Conservation (phyloP, 2,888 invertebrate species). For the Stramonita haemastoma region DNA sequence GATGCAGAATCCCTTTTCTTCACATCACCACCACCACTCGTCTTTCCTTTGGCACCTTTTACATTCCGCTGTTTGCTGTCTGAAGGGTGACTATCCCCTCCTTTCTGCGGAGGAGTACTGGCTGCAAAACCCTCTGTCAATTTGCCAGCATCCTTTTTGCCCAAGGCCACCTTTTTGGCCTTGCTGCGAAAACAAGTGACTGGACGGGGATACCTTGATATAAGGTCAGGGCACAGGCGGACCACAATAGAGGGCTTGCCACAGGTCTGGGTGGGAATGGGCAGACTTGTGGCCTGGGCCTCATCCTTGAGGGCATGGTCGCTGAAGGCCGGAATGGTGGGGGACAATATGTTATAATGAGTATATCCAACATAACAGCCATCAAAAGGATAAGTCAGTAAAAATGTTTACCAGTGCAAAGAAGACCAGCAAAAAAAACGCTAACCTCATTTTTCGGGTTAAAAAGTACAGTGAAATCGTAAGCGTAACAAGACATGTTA, state of each 20-base stretch:
- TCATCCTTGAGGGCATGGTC: not conserved
- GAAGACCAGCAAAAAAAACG: too few species aligned
- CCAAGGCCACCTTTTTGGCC: not conserved
- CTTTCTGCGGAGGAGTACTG: not conserved
- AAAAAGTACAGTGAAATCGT: too few species aligned
- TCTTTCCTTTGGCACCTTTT: not conserved
- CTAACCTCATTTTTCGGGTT: too few species aligned
- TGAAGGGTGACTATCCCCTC: not conserved
- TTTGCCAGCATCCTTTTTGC: not conserved
- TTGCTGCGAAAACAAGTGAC: not conserved
- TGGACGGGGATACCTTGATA: not conserved
- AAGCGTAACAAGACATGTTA: too few species aligned
- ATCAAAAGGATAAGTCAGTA: too few species aligned
- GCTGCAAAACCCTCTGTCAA: not conserved
- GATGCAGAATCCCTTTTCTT: not conserved
- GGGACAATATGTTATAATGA: conserved; percentile 47
- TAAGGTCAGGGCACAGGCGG: not conserved
- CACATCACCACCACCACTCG: not conserved
- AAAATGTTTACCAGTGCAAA: too few species aligned
- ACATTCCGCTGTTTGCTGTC: not conserved
- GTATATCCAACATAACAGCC: too few species aligned
- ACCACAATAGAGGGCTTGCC: conserved; percentile 40
- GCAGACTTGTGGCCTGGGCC: not conserved
- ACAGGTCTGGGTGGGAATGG: conserved; percentile 26
- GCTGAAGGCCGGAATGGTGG: conserved; percentile 24